phyloP scores from a whole-genome alignment of 2,113 vertebrate species.

The Neogobius melanostomus region DNA sequence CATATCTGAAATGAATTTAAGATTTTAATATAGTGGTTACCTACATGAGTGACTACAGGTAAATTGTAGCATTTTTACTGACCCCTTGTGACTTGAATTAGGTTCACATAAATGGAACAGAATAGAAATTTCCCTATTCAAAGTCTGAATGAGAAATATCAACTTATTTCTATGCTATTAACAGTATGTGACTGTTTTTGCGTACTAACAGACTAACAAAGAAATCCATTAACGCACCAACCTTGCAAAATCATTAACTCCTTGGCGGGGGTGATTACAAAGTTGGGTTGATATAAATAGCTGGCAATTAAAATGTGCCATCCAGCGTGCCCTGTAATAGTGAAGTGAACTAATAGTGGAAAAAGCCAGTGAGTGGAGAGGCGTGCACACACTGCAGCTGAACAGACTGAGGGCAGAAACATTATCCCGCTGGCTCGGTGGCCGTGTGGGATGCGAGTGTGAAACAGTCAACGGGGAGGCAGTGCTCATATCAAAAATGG shows the following conservation, averaged over 20 bases:
- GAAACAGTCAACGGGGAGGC: slow-evolving; percentile 16
- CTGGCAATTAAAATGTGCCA: neutral
- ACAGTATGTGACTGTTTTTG: neutral
- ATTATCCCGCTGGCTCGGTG: slow-evolving; percentile 33
- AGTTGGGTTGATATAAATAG: neutral
- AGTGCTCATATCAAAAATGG: neutral
- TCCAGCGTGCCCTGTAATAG: slow-evolving; percentile 14
- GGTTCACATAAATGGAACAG: neutral
- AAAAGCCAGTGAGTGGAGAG: neutral
- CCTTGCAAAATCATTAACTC: neutral
- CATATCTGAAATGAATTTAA: too few relatives aligned
- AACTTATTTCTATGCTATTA: neutral
- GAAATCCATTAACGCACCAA: neutral
- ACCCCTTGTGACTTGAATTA: slow-evolving; percentile 1
- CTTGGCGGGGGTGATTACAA: neutral
- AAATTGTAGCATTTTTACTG: neutral
- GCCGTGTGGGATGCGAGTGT: neutral
- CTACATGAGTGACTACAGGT: too few relatives aligned
- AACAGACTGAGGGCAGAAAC: slow-evolving; percentile 59
- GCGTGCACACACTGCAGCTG: slow-evolving; percentile 3
- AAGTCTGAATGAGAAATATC: neutral
- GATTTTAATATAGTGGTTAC: too few relatives aligned
- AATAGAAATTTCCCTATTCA: neutral
- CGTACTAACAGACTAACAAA: neutral
- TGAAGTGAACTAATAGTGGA: slow-evolving; percentile 14